These are phyloP conservation scores for Hyaena hyaena DNA, from an alignment of 2,113 vertebrate species.

Conservation along the genomic window DNA sequence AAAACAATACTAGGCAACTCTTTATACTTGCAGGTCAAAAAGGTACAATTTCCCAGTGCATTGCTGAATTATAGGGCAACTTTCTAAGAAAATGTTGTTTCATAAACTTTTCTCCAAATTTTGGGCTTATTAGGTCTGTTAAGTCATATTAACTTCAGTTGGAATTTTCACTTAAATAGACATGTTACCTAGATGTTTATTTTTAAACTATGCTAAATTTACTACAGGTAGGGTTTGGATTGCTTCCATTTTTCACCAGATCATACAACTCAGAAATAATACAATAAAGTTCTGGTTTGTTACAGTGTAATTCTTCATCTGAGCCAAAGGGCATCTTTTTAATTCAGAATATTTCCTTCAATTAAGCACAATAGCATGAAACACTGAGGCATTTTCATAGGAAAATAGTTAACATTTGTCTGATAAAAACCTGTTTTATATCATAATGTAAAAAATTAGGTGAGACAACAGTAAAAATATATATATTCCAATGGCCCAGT, in stretches of 20 bases:
- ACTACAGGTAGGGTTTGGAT: constrained; percentile 47
- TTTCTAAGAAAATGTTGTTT: constrained; percentile 61
- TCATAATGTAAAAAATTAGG: constrained; percentile 48
- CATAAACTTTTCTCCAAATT: constrained; percentile 64
- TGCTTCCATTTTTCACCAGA: constrained; percentile 47
- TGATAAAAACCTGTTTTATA: constrained; percentile 32
- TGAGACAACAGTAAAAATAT: constrained; percentile 40
- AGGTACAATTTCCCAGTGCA: constrained; percentile 71
- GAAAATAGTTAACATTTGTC: constrained; percentile 18
- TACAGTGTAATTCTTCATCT: constrained; percentile 50
- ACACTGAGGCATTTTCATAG: constrained; percentile 4
- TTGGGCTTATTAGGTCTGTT: constrained; percentile 12
- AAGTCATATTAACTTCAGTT: constrained; percentile 47
- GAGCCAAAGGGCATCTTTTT: background rate
- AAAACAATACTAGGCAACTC: constrained; percentile 81
- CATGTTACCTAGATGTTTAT: constrained; percentile 21
- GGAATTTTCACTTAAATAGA: constrained; percentile 67
- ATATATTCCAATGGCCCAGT: constrained; percentile 28
- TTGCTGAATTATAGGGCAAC: constrained; percentile 58
- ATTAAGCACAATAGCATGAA: background rate
- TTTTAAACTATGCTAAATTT: constrained; percentile 68
- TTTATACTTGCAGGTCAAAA: constrained; percentile 70
- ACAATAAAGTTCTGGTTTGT: constrained; percentile 7
- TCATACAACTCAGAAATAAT: accelerated
- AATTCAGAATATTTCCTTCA: background rate